Evolutionary conservation across 1,140 invertebrate species (phyloP), one percentile per base, ranked within the genome.

Genomic region (Anadara kagoshimensis): DNA sequence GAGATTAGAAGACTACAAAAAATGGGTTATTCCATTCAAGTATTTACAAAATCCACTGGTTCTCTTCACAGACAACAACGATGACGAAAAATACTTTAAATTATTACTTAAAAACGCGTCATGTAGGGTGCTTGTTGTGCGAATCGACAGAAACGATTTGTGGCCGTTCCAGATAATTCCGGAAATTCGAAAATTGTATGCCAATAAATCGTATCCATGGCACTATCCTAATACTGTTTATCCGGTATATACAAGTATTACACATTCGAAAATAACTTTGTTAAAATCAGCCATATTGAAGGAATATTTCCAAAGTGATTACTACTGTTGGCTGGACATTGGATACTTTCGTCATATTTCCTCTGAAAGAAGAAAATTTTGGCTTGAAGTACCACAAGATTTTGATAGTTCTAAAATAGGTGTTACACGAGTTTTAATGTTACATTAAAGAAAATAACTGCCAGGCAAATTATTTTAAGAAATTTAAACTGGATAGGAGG

Each of bases 271-370:
- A 45, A 72, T 78, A 61, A 73, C 73, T 24, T 22, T 74, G 45
- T 49, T 83, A 11, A 22, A 54, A 0, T 62, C 70, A 26, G 63
- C 76, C 3, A 76, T 79, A 11, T 14, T 54, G 8, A 45, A 59
- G n/a, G 73, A 77, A 51, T 65, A 68, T 24, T 80, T 80, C 54
- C 22, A 51, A 18, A 80, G 79, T 0, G 71, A 76, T 14, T 83
- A 78, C 41, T 76, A 77, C 45, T 72, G 73, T 14, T 84, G 83
- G 83, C 24, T 84, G 2, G 83, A 84, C 57, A 58, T 80, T 14
- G 83, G 83, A 43, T 74, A 82, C 56, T 84, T 83, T 47, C 67
- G 83, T 0, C 69, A 79, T 5, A 57, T 78, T 16, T 51, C 56
- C 14, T 26, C 22, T 11, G n/a, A 61, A 14, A 73, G 72, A 8